Percentiles rank a stretch among this genome's conserved stretches.
Conservation (phyloP, 2,888 invertebrate genomes). For the Drosophila bunnanda region DNA sequence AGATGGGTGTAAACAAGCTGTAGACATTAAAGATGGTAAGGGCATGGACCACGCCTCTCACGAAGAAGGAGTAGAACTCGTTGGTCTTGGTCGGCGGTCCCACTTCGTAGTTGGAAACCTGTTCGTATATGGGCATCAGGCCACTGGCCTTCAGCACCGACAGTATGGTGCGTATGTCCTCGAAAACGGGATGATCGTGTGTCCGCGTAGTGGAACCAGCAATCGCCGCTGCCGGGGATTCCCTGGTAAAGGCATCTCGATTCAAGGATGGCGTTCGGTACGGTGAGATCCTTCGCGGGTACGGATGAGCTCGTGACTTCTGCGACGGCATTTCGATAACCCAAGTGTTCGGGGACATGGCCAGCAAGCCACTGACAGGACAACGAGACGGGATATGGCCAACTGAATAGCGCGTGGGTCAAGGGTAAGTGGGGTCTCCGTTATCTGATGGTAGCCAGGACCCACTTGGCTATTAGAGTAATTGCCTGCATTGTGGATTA, state of each 20-base stretch:
- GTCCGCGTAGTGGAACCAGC: not conserved
- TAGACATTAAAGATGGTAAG: conserved; percentile 79
- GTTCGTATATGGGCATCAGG: conserved; percentile 78
- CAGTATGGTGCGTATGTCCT: conserved; percentile 72
- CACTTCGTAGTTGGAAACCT: conserved; percentile 72
- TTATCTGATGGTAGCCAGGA: conserved; percentile 34
- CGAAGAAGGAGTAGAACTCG: conserved; percentile 74
- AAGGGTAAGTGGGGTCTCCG: not conserved
- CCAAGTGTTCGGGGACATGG: conserved; percentile 70
- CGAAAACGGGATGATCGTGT: conserved; percentile 61
- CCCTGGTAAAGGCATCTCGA: conserved; percentile 59
- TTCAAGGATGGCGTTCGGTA: conserved; percentile 21
- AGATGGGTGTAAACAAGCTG: conserved; percentile 66
- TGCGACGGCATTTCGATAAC: conserved; percentile 66
- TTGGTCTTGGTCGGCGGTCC: conserved; percentile 73
- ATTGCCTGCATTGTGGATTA: conserved; percentile 33
- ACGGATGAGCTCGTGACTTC: conserved; percentile 48
- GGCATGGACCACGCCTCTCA: conserved; percentile 71
- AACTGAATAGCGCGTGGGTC: conserved; percentile 35
- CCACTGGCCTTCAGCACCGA: conserved; percentile 78
- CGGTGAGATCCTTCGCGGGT: conserved; percentile 38
- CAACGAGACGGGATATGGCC: conserved; percentile 11
- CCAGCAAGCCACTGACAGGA: conserved; percentile 53
- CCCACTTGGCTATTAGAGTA: conserved; percentile 44
- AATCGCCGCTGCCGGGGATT: not conserved